Evolutionary conservation across 2,797 vertebrate genomes (phyloP).

Genomic region (Molossus molossus): DNA sequence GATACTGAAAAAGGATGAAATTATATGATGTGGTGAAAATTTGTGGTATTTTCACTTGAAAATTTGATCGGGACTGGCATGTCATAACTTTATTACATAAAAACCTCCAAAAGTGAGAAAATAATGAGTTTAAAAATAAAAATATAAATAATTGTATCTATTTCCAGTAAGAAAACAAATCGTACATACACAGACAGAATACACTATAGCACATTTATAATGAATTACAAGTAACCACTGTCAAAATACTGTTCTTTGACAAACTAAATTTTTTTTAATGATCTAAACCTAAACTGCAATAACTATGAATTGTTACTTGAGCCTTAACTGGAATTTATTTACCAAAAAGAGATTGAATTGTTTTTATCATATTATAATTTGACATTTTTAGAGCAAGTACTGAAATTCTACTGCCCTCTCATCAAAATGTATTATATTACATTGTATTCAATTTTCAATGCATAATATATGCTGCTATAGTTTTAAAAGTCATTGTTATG

Average conservation of each 20-base stretch:
- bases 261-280: background rate
- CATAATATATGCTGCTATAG: background rate
- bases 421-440: background rate
- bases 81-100: background rate
- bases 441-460: background rate
- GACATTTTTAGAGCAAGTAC: background rate
- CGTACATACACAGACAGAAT: background rate
- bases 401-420: background rate
- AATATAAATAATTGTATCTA: background rate
- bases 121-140: conserved; percentile 32
- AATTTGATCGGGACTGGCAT: background rate
- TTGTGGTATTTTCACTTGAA: conserved; percentile 25
- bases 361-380: conserved; percentile 11
- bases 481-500: conserved; percentile 46
- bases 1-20: background rate
- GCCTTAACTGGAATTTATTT: conserved; percentile 39
- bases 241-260: background rate
- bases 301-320: background rate
- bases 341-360: background rate
- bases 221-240: conserved; percentile 24
- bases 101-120: background rate
- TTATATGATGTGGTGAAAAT: conserved; percentile 49
- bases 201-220: background rate
- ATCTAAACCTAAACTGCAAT: conserved; percentile 36
- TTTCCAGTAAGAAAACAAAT: conserved; percentile 28